Conservation (phyloP, 2,797 vertebrate species). For the Phoxinus dragarum region DNA sequence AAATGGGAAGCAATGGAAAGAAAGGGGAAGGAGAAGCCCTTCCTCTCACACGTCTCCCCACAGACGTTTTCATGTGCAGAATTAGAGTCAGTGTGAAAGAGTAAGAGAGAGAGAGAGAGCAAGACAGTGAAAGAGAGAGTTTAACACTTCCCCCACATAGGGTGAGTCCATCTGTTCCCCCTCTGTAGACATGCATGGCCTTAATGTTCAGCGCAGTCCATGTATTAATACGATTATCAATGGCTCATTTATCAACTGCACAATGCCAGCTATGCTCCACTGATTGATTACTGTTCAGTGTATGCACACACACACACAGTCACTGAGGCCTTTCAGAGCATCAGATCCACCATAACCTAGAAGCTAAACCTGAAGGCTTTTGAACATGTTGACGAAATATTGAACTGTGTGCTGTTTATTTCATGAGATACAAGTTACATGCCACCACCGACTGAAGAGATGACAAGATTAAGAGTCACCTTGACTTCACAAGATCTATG, state of each 20-base stretch:
- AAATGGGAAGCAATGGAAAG: constrained; percentile 9
- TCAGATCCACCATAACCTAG: not conserved
- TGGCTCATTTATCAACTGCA: constrained; percentile 79
- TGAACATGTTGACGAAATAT: not conserved
- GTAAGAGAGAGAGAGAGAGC: not conserved
- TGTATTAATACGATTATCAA: constrained; percentile 80
- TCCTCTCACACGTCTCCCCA: constrained; percentile 8
- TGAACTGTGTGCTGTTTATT: not conserved
- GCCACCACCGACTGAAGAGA: not conserved
- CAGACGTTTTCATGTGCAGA: constrained; percentile 33
- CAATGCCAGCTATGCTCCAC: constrained; percentile 56
- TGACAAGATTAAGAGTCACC: constrained; percentile 14
- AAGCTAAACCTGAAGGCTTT: not conserved
- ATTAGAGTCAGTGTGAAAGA: constrained; percentile 23
- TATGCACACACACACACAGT: constrained; percentile 35
- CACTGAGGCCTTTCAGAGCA: constrained; percentile 3
- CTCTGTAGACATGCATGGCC: constrained; percentile 66
- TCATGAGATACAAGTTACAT: not conserved
- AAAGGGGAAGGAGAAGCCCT: not conserved
- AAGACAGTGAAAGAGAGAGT: constrained; percentile 48
- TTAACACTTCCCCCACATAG: constrained; percentile 75
- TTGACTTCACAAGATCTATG: constrained; percentile 11
- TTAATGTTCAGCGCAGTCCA: constrained; percentile 79
- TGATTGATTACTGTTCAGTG: constrained; percentile 59
- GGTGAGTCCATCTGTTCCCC: constrained; percentile 77